Conservation (phyloP, 1,140 invertebrate species). For the Acromyrmex echinatior region DNA sequence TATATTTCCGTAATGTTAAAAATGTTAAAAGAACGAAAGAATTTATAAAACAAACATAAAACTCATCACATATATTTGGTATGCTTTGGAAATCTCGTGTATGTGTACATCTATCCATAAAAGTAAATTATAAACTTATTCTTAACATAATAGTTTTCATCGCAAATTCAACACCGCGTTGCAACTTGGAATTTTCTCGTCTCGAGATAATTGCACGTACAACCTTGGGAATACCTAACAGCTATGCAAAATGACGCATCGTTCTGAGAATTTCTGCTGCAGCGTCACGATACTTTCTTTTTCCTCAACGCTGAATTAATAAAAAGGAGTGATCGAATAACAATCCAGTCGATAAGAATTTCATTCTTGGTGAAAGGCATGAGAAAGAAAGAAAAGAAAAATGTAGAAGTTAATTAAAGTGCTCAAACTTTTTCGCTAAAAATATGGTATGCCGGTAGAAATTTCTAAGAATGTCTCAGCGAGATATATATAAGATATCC, state of each 20-base stretch:
- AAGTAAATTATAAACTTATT: conserved; percentile 24
- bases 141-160: conserved; percentile 16
- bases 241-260: conserved; percentile 50
- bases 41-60: conserved; percentile 1
- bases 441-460: conserved; percentile 12
- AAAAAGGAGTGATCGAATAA: conserved; percentile 10
- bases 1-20: not conserved
- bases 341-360: conserved; percentile 34
- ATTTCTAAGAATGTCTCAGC: conserved; percentile 4
- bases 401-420: not conserved
- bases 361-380: not conserved
- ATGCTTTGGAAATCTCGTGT: too few species aligned
- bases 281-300: conserved; percentile 47
- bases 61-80: not conserved
- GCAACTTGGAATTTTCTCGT: conserved; percentile 33
- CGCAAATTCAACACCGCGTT: conserved; percentile 6
- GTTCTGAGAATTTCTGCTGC: conserved; percentile 43
- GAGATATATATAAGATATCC: not conserved
- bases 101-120: not conserved
- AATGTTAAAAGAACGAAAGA: not conserved
- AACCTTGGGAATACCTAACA: conserved; percentile 47
- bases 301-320: conserved; percentile 6
- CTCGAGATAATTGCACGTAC: conserved; percentile 33
- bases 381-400: not conserved
- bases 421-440: conserved; percentile 8